Base-by-base conservation (phyloP, 2,113 vertebrate species). In the Capreolus pygargus region DNA sequence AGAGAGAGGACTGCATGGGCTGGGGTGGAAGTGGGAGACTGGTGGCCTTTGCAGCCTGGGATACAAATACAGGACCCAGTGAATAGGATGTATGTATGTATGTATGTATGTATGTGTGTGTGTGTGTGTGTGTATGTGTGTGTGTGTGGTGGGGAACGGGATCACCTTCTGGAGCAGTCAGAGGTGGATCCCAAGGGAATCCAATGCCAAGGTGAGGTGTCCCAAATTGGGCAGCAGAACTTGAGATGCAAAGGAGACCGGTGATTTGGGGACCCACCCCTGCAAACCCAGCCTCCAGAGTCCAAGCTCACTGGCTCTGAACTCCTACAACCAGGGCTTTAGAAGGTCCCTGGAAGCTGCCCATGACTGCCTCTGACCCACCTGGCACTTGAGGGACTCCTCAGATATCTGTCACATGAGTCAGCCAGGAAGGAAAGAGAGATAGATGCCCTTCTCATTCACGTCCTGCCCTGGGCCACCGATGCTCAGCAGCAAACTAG, bases 401-500 rank as follows among this genome's bases (percentile, higher is more conserved):
- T 97, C 50, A 45, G 93, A 27, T 85, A 67, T 30, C 3, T 67
- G 85, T 86, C 86, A 60, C 89, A 70, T 54, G 93, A 93, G 30
- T 4, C 25, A 27, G 78, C 60, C 70, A 64, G 92, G 25, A 45
- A 54, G 94, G 85, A 64, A 93, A 58, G 6, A 0, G 27, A 95
- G 92, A 55, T 33, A 95, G 92, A 55, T 36, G 61, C 43, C 64
- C 50, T 84, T 57, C 14, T 5, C 55, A 60, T 28, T 90, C 43
- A 21, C 45, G 6, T 74, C 61, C 91, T 64, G 76, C 91, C 54
- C 8, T 0, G 16, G 82, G 91, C n/a, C 17, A 27, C 90, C 28
- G 86, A 52, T 23, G 43, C 45, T 39, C 61, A 78, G 57, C 60
- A 74, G 83, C 85, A 86, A 97, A 97, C 76, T 79, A 74, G 95